These are phyloP conservation scores for Megalonaias nervosa DNA, from an alignment of 1,140 invertebrate species.

Conservation along the genomic window DNA sequence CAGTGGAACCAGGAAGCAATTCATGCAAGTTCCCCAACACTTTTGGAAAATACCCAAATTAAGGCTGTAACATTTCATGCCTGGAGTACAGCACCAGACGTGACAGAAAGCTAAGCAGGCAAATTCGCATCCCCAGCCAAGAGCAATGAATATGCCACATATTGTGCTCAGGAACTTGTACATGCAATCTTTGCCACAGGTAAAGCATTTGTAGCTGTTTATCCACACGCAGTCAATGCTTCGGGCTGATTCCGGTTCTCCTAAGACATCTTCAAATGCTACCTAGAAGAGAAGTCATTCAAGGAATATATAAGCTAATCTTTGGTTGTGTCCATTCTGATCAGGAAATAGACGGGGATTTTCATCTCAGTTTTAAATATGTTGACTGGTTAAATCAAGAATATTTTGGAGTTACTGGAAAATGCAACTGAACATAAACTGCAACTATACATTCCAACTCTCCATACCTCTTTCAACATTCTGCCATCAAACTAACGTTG, in stretches of 20 bases:
- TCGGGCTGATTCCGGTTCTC: conserved; percentile 81
- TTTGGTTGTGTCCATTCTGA: not conserved
- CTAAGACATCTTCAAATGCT: conserved; percentile 82
- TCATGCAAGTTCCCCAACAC: too few species aligned
- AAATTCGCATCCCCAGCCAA: conserved; percentile 75
- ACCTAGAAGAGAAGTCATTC: not conserved
- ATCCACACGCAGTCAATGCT: conserved; percentile 83
- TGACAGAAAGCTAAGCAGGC: conserved; percentile 72
- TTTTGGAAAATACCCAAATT: too few species aligned
- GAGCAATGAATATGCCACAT: conserved; percentile 77
- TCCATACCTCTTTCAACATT: conserved; percentile 57
- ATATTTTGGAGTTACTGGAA: too few species aligned
- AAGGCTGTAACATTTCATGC: too few species aligned
- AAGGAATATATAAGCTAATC: too few species aligned
- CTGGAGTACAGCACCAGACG: too few species aligned
- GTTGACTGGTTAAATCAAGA: not conserved
- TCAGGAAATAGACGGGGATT: too few species aligned
- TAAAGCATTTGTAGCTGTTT: conserved; percentile 79
- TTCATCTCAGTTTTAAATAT: too few species aligned
- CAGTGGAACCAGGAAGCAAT: too few species aligned
- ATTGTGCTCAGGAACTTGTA: conserved; percentile 79
- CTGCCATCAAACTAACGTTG: too few species aligned
- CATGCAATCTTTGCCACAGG: conserved; percentile 78
- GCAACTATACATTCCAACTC: not conserved
- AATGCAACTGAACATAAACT: too few species aligned